Base-by-base conservation (phyloP, 1,140 invertebrate genomes). In the Brachionus rotundiformis region DNA sequence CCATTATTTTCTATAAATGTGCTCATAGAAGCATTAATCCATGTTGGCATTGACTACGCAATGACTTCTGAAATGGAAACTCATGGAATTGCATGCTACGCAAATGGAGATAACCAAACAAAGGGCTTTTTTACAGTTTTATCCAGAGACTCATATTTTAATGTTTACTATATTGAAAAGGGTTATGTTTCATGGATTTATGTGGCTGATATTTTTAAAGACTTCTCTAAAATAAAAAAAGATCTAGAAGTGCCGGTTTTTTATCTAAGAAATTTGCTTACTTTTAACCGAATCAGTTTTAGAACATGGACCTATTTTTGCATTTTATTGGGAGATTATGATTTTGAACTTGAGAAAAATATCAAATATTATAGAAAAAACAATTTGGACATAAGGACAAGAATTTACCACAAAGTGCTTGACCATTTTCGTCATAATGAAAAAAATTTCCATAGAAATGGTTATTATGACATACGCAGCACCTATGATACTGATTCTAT, bases 171-270 rank as follows among this genome's bases (percentile, higher is more conserved):
- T 23, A 33, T 68, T n/a, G 63, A 68, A 68, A 68, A 68, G 19
- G 63, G 63, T 19, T 68, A 68, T 36, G 63, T 68, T 16, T 68
- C 63, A 16, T 68, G 63, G 63, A 68, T n/a, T 36, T 68, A 68
- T 68, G 63, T 68, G n/a, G 11, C 29, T 11, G 63, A 68, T 23
- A 68, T 36, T 36, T 68, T 68, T 8, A 68, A 68, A 36, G 33
- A 68, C 36, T 68, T 68, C 0, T 33, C 27, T 8, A 41, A 39
- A n/a, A 68, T 68, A 16, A 68, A 68, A 7, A 16, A 16, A 1
- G 27, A 33, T 36, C 19, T 68, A 33, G 63, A 68, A 36, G 29
- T 68, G 2, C 63, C 63, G 8, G 63, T 68, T 7, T 68, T 68
- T 36, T 68, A 68, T 33, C 33, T 68, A 5, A 68, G 31, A 68